Evolutionary conservation across 2,797 vertebrate genomes (phyloP), one percentile per base, ranked within the genome.

Genomic region (Pangasius macronema): DNA sequence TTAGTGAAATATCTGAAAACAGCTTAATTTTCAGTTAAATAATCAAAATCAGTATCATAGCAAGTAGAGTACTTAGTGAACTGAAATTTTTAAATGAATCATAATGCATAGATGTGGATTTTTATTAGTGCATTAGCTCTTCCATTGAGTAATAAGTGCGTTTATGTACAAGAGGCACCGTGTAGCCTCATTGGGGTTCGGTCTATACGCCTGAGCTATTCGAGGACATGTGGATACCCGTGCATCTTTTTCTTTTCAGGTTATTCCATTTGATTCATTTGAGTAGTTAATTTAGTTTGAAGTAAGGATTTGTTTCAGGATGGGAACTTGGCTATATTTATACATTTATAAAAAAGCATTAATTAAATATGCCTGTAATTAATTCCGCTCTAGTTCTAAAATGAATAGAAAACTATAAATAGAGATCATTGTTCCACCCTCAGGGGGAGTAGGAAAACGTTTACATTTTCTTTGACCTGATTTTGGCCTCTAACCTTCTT

Each of bases 291-390:
- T 49, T 67, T 30, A 14, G n/a, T 68, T 53, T 51, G n/a, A 51
- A 36, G 16, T 82, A 61, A 82, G 57, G 36, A 42, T 82, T 82
- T 83, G 82, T 83, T 83, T 51, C 63, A 83, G 18, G n/a, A 51
- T 20, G n/a, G 63, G 46, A 30, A 33, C 46, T 33, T 68, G 81
- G 42, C 81, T 51, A 51, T 83, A 83, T 51, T 67, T 83, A 51
- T 51, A 46, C 61, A 83, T 67, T 83, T 51, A 51, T 68, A 33
- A 51, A 51, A 51, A 67, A 30, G 46, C 9, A 33, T 67, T 51
- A 83, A 83, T 83, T 83, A 67, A 82, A 83, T 22, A 83, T 67
- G n/a, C 63, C 4, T 61, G 67, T 63, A 82, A 82, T 63, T n/a
- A 46, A 46, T n/a, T 82, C 80, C n/a, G 39, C 42, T 82, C 80